These are phyloP conservation scores for Drosophila truncata DNA, from an alignment of 1,140 invertebrate species.

Conservation along the genomic window DNA sequence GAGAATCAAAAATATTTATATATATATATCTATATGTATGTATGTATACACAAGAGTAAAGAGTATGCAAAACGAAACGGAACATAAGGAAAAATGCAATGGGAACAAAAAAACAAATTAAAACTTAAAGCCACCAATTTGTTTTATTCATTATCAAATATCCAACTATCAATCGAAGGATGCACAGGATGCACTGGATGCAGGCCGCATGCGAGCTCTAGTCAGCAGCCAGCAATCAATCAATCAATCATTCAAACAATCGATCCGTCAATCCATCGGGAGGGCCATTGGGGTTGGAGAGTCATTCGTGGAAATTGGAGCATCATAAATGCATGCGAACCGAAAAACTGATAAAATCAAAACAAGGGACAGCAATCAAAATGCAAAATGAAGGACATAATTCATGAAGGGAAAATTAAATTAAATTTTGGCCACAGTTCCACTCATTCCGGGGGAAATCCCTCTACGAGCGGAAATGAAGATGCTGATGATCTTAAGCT, in stretches of 20 bases:
- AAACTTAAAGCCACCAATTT: constrained; percentile 5
- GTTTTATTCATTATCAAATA: constrained; percentile 15
- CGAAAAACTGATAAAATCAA: constrained; percentile 48
- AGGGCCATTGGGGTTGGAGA: not conserved
- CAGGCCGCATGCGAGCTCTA: constrained; percentile 36
- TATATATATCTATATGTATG: constrained; percentile 64
- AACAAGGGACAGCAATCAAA: constrained; percentile 40
- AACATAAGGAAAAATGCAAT: constrained; percentile 52
- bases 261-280: constrained; percentile 29
- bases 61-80: constrained; percentile 22
- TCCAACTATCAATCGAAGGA: constrained; percentile 21
- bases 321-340: constrained; percentile 39
- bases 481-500: constrained; percentile 34
- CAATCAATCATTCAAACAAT: constrained; percentile 37
- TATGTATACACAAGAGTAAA: constrained; percentile 30
- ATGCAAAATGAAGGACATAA: constrained; percentile 49
- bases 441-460: not conserved
- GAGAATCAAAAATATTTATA: constrained; percentile 48
- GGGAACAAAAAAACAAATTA: constrained; percentile 2
- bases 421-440: not conserved
- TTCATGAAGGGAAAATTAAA: constrained; percentile 24
- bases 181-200: constrained; percentile 28
- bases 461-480: not conserved
- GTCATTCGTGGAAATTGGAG: not conserved
- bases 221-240: constrained; percentile 32